These are phyloP conservation scores for Serilophus lunatus DNA, from an alignment of 2,113 vertebrate genomes.

Conservation along the genomic window DNA sequence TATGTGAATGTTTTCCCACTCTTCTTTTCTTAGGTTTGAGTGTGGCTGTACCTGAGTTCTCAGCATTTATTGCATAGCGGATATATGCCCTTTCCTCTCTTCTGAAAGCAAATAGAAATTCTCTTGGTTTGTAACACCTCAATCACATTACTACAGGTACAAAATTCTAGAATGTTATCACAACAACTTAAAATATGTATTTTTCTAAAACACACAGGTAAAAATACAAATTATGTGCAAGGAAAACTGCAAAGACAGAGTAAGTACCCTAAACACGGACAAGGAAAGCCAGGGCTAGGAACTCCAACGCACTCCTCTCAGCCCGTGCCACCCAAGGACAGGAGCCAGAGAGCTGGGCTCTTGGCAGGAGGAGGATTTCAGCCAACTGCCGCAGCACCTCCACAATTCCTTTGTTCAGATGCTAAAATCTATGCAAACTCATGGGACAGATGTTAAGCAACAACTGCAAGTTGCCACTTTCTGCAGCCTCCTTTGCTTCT, in stretches of 20 bases:
- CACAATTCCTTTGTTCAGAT: background rate
- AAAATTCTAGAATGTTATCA: background rate
- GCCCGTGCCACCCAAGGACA: fast-evolving
- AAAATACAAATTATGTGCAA: background rate
- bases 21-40: background rate
- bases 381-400: background rate
- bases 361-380: background rate
- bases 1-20: background rate
- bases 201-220: background rate
- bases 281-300: background rate
- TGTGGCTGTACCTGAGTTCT: background rate
- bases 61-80: conserved; percentile 5
- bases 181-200: background rate
- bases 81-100: background rate
- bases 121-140: background rate
- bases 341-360: background rate
- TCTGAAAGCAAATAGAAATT: background rate
- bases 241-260: background rate
- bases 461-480: fast-evolving
- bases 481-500: background rate
- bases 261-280: background rate
- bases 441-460: background rate
- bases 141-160: background rate
- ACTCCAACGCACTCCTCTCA: background rate
- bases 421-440: background rate